Evolutionary conservation across 2,888 invertebrate species (phyloP).

Genomic region (Creontiades dilutus): DNA sequence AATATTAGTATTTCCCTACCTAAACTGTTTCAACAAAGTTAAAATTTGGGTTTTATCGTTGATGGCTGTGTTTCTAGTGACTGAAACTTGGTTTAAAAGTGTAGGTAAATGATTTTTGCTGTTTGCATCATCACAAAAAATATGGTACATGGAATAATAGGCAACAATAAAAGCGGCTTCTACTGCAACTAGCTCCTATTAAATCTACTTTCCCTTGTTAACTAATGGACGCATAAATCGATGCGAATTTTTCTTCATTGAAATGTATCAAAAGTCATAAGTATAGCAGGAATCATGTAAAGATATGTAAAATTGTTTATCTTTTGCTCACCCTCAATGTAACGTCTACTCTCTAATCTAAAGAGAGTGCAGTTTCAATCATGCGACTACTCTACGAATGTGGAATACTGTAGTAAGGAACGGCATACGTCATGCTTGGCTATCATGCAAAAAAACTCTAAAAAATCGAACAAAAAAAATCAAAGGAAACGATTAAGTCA

Average conservation of each 20-base stretch:
- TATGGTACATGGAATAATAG: background rate
- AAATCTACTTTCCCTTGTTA: background rate
- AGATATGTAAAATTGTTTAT: conserved; percentile 35
- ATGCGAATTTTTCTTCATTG: background rate
- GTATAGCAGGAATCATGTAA: conserved; percentile 3
- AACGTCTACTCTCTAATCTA: conserved; percentile 73
- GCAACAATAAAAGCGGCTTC: conserved; percentile 39
- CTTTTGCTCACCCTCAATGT: conserved; percentile 48
- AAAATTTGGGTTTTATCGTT: too few species aligned
- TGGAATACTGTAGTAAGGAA: conserved; percentile 75
- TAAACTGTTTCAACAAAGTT: too few species aligned
- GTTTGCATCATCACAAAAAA: too few species aligned
- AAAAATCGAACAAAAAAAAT: conserved; percentile 44
- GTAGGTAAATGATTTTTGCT: too few species aligned
- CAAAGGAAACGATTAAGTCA: conserved; percentile 42
- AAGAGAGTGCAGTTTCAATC: conserved; percentile 73
- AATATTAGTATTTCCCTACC: too few species aligned
- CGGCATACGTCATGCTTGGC: conserved; percentile 72
- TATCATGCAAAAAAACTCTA: conserved; percentile 74
- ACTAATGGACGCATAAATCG: background rate
- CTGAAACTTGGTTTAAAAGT: too few species aligned
- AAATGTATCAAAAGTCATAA: background rate
- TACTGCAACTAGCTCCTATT: conserved; percentile 15
- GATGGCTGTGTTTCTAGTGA: too few species aligned
- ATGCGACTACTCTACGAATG: conserved; percentile 75